Base-by-base conservation (phyloP, 2,113 vertebrate species). In the Larimichthys crocea region DNA sequence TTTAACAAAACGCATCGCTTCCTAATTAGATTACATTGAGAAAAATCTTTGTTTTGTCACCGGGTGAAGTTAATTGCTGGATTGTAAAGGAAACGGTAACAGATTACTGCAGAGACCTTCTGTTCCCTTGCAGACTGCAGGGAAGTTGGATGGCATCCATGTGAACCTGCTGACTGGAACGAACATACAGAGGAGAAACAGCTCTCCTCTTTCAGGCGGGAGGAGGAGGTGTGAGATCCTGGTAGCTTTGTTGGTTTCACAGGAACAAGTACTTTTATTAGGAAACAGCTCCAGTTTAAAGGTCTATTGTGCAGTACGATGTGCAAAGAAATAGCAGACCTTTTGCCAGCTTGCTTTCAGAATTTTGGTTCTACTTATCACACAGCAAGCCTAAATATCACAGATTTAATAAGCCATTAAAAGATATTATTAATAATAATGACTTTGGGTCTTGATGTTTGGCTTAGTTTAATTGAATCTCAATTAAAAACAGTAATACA, bases 131-230 rank as follows among this genome's bases (percentile, higher is more conserved):
- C 76, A 84, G 79, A 79, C 89, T 83, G 85, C 84, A 57, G 89
- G 73, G 86, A 81, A 86, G 87, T 86, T 93, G 92, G 90, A 90
- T 6, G 76, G 46, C 20, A 20, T 90, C 92, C 90, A 91, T 11
- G 59, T 81, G 73, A 89, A 91, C 92, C 91, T 92, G 91, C 90
- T 89, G 88, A 89, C 86, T 89, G 86, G 79, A 90, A 91, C 74
- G 19, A 88, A 64, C 79, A 69, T 49, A 67, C 74, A 85, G 74
- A 85, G 79, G 64, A 72, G 85, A 85, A 57, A 79, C 74, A 46
- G 53, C 15, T 26, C 83, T 90, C 73, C 74, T 84, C 77, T 76
- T 79, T 77, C 74, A 73, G 65, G 74, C 20, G 0, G 19, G 53
- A 31, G 74, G 71, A 84, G 68, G 74, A 46, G 60, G 77, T 79